Conservation (phyloP, 2,888 invertebrate species). For the Mechanitis mazaeus region DNA sequence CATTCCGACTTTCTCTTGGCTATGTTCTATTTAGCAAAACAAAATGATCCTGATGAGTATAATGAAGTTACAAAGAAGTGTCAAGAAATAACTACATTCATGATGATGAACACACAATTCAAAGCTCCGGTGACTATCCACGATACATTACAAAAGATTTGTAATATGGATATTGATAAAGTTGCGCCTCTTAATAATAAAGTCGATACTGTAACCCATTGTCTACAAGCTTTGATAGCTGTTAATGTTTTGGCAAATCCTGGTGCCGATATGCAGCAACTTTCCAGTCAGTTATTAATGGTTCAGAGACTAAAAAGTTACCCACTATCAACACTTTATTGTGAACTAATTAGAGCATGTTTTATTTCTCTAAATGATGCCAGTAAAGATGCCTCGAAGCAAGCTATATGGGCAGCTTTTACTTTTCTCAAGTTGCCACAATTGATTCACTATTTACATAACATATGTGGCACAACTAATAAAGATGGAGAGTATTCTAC, state of each 20-base stretch:
- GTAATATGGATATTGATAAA: constrained; percentile 79
- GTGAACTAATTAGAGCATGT: constrained; percentile 92
- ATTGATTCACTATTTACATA: constrained; percentile 83
- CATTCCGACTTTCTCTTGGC: constrained; percentile 86
- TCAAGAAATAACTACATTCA: constrained; percentile 80
- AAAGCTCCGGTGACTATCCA: constrained; percentile 77
- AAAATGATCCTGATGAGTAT: constrained; percentile 84
- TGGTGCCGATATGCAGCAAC: constrained; percentile 86
- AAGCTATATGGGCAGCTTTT: constrained; percentile 95
- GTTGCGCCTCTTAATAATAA: constrained; percentile 73
- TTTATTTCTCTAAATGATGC: constrained; percentile 93
- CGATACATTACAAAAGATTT: constrained; percentile 78
- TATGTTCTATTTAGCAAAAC: constrained; percentile 88
- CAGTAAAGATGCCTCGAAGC: constrained; percentile 85
- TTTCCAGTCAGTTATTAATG: constrained; percentile 89
- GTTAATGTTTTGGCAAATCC: constrained; percentile 91
- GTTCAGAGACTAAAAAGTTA: constrained; percentile 90
- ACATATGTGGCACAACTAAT: constrained; percentile 71
- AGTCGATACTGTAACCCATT: constrained; percentile 82
- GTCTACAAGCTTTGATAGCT: constrained; percentile 87
- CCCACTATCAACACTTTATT: constrained; percentile 86
- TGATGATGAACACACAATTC: constrained; percentile 76
- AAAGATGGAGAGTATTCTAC: constrained; percentile 81
- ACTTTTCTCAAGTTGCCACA: constrained; percentile 94
- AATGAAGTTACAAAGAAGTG: constrained; percentile 84